Evolutionary conservation across 2,113 vertebrate genomes (phyloP), one percentile per base, ranked within the genome.

Genomic region (Melanerpes aurifrons): DNA sequence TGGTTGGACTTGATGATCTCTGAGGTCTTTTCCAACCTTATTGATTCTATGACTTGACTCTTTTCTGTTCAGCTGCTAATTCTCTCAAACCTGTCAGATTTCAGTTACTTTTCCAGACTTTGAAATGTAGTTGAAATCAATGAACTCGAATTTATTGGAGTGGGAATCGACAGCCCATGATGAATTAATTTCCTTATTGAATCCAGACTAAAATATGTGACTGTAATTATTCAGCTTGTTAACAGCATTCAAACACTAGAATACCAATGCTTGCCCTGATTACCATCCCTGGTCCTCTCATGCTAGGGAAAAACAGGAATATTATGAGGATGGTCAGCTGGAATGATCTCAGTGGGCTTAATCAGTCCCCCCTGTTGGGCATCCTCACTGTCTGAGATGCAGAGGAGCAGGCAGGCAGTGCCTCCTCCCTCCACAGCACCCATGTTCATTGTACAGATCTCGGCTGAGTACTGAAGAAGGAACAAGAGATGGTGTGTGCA

Each of bases 291-390:
- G 8, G 8, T 20, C 24, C 24, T 31, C 37, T 61, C 68, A 25
- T 22, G 19, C 47, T 21, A 68, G 48, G 40, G n/a, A 68, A 64
- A 61, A 61, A 62, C 4, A 10, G 24, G n/a, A 28, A 73, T 40
- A 15, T 5, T 47, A 2, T 47, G 12, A 32, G 45, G 26, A 17
- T 25, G 35, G 22, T n/a, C 53, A 16, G 22, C 31, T n/a, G 31
- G 22, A n/a, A 32, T 0, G 8, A 47, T 68, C 3, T 28, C 0
- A 0, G 18, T 40, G 17, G 21, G 12, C 28, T 68, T 3, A 4
- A 28, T 62, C 61, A 61, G 22, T 24, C 22, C 14, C 37, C 20
- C 37, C 37, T 14, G 54, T 32, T 50, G 37, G 32, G 37, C 47
- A 12, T 16, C 35, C 13, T 18, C n/a, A 4, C 19, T 11, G 35